phyloP scores from a whole-genome alignment of 2,888 invertebrate genomes.

The Patella ulyssiponensis region DNA sequence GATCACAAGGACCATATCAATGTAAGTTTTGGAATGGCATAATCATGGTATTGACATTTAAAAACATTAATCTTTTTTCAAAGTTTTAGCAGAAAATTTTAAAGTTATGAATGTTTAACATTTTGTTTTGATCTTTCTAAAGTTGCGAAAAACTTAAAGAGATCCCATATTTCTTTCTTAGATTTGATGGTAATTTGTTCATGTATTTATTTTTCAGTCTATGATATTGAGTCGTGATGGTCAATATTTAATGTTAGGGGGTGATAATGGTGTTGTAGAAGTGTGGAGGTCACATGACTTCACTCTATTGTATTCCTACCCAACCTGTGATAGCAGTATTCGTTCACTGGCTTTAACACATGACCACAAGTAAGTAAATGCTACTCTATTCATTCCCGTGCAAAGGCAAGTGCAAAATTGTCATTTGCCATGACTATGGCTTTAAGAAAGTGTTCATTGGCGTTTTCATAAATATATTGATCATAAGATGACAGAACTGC shows the following conservation, averaged over 20 bases:
- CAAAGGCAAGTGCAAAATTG: no score
- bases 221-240: slow-evolving; percentile 93
- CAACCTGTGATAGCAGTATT: slow-evolving; percentile 95
- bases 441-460: no score
- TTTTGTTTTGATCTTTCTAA: no score
- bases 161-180: neutral
- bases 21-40: slow-evolving; percentile 75
- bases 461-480: no score
- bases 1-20: slow-evolving; percentile 95
- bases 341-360: slow-evolving; percentile 95
- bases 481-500: no score
- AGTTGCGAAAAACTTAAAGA: no score
- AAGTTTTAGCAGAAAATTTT: no score
- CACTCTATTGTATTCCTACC: slow-evolving; percentile 96
- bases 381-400: no score
- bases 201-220: slow-evolving; percentile 73
- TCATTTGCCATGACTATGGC: no score
- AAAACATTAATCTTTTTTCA: no score
- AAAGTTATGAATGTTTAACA: no score
- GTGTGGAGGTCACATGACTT: slow-evolving; percentile 98
- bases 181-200: neutral
- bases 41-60: neutral
- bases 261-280: slow-evolving; percentile 96
- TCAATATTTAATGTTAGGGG: slow-evolving; percentile 98
- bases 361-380: slow-evolving; percentile 91